Conservation (phyloP, 1,140 invertebrate genomes). For the Scylla paramamosain region DNA sequence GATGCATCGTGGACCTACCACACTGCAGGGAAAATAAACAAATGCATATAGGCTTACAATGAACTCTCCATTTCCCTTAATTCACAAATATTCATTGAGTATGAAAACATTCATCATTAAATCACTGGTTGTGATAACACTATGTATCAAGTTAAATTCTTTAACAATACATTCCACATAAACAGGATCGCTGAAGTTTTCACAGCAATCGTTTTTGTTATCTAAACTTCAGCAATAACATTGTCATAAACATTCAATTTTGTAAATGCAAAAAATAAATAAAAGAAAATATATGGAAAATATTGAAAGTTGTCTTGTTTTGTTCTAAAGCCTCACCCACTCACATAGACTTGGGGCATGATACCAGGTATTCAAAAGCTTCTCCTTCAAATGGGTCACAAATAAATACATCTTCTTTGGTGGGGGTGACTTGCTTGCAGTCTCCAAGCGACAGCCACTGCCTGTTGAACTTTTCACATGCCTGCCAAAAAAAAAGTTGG, state of each 20-base stretch:
- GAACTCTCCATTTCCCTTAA: no score
- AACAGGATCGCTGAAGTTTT: no score
- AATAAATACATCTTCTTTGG: slow-evolving; percentile 88
- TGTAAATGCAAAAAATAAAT: not conserved
- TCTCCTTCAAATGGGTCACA: slow-evolving; percentile 87
- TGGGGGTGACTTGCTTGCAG: slow-evolving; percentile 81
- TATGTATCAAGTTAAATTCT: no score
- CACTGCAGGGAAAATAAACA: slow-evolving; percentile 82
- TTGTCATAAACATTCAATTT: no score
- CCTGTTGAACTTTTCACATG: slow-evolving; percentile 79
- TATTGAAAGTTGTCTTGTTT: not conserved
- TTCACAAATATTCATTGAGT: not conserved
- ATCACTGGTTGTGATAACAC: no score
- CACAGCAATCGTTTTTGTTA: no score
- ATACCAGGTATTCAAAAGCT: slow-evolving; percentile 84
- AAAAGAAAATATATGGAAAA: not conserved
- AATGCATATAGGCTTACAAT: not conserved
- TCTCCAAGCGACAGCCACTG: slow-evolving; percentile 82
- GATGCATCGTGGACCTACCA: slow-evolving; percentile 90
- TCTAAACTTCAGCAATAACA: no score
- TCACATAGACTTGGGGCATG: slow-evolving; percentile 85
- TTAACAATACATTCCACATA: no score
- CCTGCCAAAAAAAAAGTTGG: slow-evolving; percentile 79
- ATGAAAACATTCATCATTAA: no score
- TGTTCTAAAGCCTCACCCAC: slow-evolving; percentile 78